phyloP scores from a whole-genome alignment of 2,797 vertebrate genomes.

The Tangara arthus region DNA sequence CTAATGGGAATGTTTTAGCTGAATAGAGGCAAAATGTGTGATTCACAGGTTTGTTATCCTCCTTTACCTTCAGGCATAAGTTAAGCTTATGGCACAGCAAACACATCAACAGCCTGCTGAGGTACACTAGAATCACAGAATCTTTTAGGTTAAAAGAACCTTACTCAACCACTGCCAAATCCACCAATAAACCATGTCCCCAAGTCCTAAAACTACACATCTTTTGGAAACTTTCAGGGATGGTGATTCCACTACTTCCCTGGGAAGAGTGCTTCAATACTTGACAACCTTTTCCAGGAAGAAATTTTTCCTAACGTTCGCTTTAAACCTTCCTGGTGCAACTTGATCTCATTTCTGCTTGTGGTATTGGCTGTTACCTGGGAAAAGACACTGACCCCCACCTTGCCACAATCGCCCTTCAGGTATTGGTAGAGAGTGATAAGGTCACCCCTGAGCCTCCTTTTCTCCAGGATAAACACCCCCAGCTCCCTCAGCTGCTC shows the following conservation, averaged over 20 bases:
- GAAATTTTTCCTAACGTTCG: background rate
- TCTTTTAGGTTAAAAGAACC: background rate
- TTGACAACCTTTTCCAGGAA: background rate
- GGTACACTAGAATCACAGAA: background rate
- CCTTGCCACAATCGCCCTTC: too few species aligned
- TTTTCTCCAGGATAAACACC: background rate
- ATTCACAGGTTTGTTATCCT: background rate
- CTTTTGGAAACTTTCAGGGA: background rate
- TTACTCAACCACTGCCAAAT: background rate
- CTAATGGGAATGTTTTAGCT: background rate
- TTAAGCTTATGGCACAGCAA: background rate
- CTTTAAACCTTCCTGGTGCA: background rate
- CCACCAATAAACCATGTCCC: background rate
- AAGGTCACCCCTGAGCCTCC: background rate
- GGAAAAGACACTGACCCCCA: too few species aligned
- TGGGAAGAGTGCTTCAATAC: background rate
- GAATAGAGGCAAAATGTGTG: background rate
- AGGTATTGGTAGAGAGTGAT: rapidly evolving
- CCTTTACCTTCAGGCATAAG: background rate
- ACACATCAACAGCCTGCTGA: background rate
- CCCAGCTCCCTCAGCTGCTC: background rate
- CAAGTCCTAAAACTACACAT: background rate
- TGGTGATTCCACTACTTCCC: background rate
- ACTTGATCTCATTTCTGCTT: background rate
- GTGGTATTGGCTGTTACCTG: background rate